Base-by-base conservation (phyloP, 2,113 vertebrate genomes). In the Peromyscus maniculatus region DNA sequence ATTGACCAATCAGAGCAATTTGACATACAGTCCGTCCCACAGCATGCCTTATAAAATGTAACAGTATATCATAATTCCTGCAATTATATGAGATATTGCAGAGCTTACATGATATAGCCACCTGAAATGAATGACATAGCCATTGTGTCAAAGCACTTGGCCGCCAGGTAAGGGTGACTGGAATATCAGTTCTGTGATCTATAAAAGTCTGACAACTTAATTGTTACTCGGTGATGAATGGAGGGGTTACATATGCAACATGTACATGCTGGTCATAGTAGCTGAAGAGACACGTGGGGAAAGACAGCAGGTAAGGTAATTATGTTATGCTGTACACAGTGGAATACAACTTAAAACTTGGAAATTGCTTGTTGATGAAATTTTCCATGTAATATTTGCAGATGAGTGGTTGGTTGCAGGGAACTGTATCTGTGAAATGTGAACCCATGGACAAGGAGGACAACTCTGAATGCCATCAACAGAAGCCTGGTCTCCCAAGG, bases 241-340 rank as follows among this genome's bases (percentile, higher is more conserved):
- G 43, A 16, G 28, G 22, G 33, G 0, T 39, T 31, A 0, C 16
- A 33, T 11, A 57, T 3, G 2, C 7, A 57, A 19, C 3, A 17
- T 43, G 7, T 9, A 21, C 0, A 57, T 19, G 36, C 7, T 36
- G 26, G 10, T 1, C 39, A 64, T 39, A 11, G 22, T 16, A 46
- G 83, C 31, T 31, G 16, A 71, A 59, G 1, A 13, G 28, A 59
- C 3, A n/a, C 49, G 0, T 80, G 6, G 3, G 3, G 43, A 4
- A 74, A 62, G 36, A 24, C 0, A 10, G n/a, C 24, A 39, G 10
- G 16, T 0, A 8, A n/a, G 6, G 10, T 1, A 7, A 55, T 57
- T 67, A 24, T 22, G 10, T 69, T 21, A n/a, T 28, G 15, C 28
- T 62, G 33, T 12, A 33, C 33, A 52, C 3, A 83, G 11, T 74